A percentile compares a stretch with the other conserved stretches of the same genome.
Evolutionary conservation across 2,888 invertebrate genomes (phyloP).

Genomic region (Andrena hattorfiana): DNA sequence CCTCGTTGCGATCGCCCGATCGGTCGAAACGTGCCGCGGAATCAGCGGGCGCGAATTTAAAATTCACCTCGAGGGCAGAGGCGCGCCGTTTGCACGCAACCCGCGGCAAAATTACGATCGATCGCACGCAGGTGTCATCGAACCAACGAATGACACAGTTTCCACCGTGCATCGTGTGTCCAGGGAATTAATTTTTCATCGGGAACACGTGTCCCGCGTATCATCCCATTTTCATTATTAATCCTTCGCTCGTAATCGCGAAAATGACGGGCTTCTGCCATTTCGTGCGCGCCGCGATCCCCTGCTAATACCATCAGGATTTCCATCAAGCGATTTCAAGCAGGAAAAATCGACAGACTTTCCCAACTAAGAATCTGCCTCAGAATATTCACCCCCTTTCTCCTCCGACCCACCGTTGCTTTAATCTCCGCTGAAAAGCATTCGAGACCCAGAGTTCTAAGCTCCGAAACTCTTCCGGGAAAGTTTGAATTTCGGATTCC

Average conservation of each 20-base stretch:
- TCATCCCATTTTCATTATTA: constrained; percentile 37
- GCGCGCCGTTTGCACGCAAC: neutral
- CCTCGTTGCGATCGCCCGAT: too few species aligned
- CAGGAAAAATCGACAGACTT: neutral
- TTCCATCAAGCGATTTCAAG: neutral
- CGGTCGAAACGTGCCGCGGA: too few species aligned
- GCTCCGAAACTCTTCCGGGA: neutral
- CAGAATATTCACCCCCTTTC: neutral
- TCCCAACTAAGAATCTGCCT: neutral
- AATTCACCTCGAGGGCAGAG: neutral
- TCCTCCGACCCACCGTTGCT: neutral
- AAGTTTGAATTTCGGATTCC: neutral
- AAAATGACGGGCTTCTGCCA: neutral
- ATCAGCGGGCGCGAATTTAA: neutral
- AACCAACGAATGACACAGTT: constrained; percentile 51
- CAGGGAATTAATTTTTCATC: constrained; percentile 43
- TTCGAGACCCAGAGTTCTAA: neutral
- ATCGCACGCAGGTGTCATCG: constrained; percentile 45
- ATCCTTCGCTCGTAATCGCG: constrained; percentile 13
- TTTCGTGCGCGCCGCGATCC: neutral
- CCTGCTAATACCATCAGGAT: neutral
- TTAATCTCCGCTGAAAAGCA: neutral
- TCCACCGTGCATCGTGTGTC: neutral
- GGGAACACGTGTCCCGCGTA: constrained; percentile 17
- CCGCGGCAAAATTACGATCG: constrained; percentile 40